Evolutionary conservation across 2,888 invertebrate genomes (phyloP).

Genomic region (Drosophila merina): DNA sequence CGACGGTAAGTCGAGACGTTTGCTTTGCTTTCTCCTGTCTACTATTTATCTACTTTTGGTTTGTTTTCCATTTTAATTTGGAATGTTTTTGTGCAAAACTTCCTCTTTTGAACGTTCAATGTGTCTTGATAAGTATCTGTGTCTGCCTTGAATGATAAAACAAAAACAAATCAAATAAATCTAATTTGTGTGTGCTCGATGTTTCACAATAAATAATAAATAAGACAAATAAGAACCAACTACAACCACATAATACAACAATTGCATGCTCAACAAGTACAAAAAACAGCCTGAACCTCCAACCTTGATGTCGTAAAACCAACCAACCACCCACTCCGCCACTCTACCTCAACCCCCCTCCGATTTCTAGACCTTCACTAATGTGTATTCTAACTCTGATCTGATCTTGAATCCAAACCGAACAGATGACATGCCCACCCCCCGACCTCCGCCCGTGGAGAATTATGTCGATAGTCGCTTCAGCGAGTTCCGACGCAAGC

Average conservation of each 20-base stretch:
- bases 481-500: conserved; percentile 87
- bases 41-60: conserved; percentile 27
- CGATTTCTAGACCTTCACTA: conserved; percentile 19
- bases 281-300: conserved; percentile 54
- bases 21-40: conserved; percentile 59
- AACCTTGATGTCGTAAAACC: conserved; percentile 64
- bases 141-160: conserved; percentile 73
- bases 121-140: conserved; percentile 83
- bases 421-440: conserved; percentile 82
- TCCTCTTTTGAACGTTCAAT: conserved; percentile 54
- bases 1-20: conserved; percentile 88
- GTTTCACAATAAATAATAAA: conserved; percentile 65
- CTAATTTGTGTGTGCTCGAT: conserved; percentile 59
- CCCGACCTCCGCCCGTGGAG: conserved; percentile 82
- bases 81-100: conserved; percentile 72
- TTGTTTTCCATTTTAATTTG: conserved; percentile 41
- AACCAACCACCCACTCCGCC: conserved; percentile 15
- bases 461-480: conserved; percentile 82
- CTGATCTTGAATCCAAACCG: conserved; percentile 19
- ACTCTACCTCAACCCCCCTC: background rate
- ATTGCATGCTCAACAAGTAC: conserved; percentile 77
- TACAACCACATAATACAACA: conserved; percentile 69
- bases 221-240: conserved; percentile 44
- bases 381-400: conserved; percentile 24
- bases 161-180: conserved; percentile 37